phyloP scores from a whole-genome alignment of 2,113 vertebrate species.

The Corydoras maculifer region DNA sequence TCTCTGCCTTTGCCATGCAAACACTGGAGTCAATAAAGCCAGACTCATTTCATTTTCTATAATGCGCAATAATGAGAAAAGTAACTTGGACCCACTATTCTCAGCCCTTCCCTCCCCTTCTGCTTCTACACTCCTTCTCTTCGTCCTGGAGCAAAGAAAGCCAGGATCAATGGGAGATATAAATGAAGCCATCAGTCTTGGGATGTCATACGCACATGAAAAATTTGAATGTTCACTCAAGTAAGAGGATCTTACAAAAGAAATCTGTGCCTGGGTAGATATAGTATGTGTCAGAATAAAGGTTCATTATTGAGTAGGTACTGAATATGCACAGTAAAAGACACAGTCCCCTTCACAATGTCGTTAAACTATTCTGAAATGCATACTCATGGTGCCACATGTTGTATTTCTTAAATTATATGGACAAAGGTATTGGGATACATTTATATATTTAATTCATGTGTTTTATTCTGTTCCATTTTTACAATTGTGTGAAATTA shows the following conservation, averaged over 20 bases:
- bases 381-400: too few relatives aligned
- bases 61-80: constrained; percentile 31
- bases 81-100: not conserved
- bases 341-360: too few relatives aligned
- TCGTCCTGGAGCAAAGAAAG: constrained; percentile 11
- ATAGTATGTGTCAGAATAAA: too few relatives aligned
- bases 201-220: constrained; percentile 17
- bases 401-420: too few relatives aligned
- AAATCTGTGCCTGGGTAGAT: not conserved
- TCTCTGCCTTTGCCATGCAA: constrained; percentile 15
- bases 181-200: constrained; percentile 27
- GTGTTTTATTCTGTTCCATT: too few relatives aligned
- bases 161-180: constrained; percentile 26
- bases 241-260: too few relatives aligned
- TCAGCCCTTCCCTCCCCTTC: not conserved
- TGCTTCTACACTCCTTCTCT: not conserved
- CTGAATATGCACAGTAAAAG: too few relatives aligned
- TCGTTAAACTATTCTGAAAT: too few relatives aligned
- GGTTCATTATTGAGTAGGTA: too few relatives aligned
- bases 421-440: too few relatives aligned
- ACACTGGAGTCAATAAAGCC: constrained; percentile 27
- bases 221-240: not conserved
- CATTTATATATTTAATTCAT: too few relatives aligned
- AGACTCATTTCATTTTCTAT: constrained; percentile 16
- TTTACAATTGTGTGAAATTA: too few relatives aligned